Evolutionary conservation across 2,888 invertebrate genomes (phyloP).

Genomic region (Adineta ricciae): DNA sequence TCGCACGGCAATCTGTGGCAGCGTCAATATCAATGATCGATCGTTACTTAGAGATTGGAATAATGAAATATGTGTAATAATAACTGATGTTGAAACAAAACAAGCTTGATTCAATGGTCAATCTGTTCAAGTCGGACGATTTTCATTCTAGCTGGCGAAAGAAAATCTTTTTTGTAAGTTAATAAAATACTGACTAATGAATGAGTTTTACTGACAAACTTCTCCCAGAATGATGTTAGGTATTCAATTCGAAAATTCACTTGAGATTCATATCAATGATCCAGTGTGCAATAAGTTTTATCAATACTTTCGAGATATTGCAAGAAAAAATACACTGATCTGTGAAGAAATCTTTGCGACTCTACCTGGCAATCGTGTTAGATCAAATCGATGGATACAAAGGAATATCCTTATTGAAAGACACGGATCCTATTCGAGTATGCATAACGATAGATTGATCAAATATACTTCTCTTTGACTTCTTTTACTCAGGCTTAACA

Average conservation of each 20-base stretch:
- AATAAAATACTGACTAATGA: no score
- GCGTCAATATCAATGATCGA: constrained; percentile 92
- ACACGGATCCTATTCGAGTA: constrained; percentile 27
- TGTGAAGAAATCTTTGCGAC: constrained; percentile 32
- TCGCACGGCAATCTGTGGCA: constrained; percentile 78
- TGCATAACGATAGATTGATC: no score
- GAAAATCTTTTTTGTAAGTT: constrained; percentile 25
- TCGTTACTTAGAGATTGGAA: constrained; percentile 85
- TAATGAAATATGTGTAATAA: constrained; percentile 73
- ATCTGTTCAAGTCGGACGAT: constrained; percentile 15
- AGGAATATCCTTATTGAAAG: neutral
- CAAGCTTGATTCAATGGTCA: neutral
- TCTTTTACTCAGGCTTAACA: no score
- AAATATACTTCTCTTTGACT: no score
- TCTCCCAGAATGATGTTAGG: constrained; percentile 24
- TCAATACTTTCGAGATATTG: constrained; percentile 16
- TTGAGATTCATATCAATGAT: constrained; percentile 23
- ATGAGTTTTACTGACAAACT: neutral
- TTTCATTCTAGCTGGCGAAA: constrained; percentile 8
- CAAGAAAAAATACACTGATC: constrained; percentile 28
- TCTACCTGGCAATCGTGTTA: constrained; percentile 27
- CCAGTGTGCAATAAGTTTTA: constrained; percentile 29
- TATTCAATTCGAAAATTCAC: constrained; percentile 14
- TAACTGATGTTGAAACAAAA: constrained; percentile 58
- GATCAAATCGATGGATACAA: constrained; percentile 12